Evolutionary conservation across 2,113 vertebrate genomes (phyloP), one percentile per base, ranked within the genome.

Genomic region (Lagopus leucura): DNA sequence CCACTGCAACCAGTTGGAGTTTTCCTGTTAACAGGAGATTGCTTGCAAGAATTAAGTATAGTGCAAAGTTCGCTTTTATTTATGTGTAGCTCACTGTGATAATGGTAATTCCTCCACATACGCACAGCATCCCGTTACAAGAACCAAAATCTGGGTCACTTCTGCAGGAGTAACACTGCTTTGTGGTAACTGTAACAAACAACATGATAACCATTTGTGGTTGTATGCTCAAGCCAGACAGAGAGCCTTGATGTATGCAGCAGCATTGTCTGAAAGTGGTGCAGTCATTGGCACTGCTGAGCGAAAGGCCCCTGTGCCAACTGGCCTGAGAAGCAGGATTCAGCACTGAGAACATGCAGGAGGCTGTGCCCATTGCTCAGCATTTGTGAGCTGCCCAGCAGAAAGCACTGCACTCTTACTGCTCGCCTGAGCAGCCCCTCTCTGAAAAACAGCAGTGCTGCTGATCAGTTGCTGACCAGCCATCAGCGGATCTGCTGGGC

Each of bases 261-360:
- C 30, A 16, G 12, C 25, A 3, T 5, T 1, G 1, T 6, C 42
- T 52, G 83, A 25, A 28, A 76, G 82, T 1, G 0, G 20, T 47
- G 40, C 18, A 10, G 55, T 18, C 19, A 0, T 13, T 34, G 84
- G 66, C 63, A 9, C 61, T 79, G 76, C 72, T 42, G 38, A 15
- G 0, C 1, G 11, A 19, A 42, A 75, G 57, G 43, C 38, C 69
- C 55, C 4, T 5, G 18, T 4, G 0, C 0, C 2, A 48, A 4
- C 4, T 64, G 47, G 11, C 54, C 36, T 16, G 50, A 48, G 58
- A 27, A 72, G 54, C 66, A 18, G 45, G 34, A 12, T 65, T 65
- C 47, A 60, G 85, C 50, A 17, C 24, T 13, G 32, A 16, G 15
- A 25, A 4, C 6, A 4, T n/a, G 50, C 13, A 7, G 50, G 50